Base-by-base conservation (phyloP, 1,140 invertebrate genomes). In the Zaprionus africanus region DNA sequence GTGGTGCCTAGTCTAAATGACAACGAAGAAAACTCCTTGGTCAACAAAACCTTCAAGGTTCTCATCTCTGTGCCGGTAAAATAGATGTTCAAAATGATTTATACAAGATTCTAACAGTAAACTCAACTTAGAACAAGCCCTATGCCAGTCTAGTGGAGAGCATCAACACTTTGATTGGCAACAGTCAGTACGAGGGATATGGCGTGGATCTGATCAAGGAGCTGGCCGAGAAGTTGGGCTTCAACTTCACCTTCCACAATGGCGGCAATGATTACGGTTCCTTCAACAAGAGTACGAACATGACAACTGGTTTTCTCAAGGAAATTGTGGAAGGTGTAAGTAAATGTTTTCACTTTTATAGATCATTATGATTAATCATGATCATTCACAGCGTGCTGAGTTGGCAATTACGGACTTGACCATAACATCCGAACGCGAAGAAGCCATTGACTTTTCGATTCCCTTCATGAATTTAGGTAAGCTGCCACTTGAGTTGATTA, bases 391-490 rank as follows among this genome's bases (percentile, higher is more conserved):
- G 90, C 94, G 94, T 82, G 96, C 97, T 5, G 96, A 98, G 93
- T 94, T 98, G 67, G 97, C 97, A 0, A 97, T 98, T 34, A 97
- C 96, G 0, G 98, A 98, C 93, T 94, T 99, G 41, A 98, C 98
- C 0, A 98, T 99, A 75, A 99, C 97, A 4, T 95, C 96, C 15
- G 95, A 96, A 54, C 93, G 98, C 15, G 96, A 97, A 90, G 94
- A 95, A 88, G 97, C 95, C 1, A 97, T 98, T 0, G 98, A 98
- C 91, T 98, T 99, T 85, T 98, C 97, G 0, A 96, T 96, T 91
- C 97, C 98, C 0, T 98, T 98, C 81, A 98, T 98, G 97, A 97
- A 97, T 92, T 93, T 98, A 53, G 97, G 94, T 78, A 66, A 62
- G 43, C 3, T 5, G 7, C 2, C 7, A 9, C 17, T 7, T 9